Evolutionary conservation across 92 coral and sea anemone species (phyloP).

Genomic region (Bergia puertoricense): DNA sequence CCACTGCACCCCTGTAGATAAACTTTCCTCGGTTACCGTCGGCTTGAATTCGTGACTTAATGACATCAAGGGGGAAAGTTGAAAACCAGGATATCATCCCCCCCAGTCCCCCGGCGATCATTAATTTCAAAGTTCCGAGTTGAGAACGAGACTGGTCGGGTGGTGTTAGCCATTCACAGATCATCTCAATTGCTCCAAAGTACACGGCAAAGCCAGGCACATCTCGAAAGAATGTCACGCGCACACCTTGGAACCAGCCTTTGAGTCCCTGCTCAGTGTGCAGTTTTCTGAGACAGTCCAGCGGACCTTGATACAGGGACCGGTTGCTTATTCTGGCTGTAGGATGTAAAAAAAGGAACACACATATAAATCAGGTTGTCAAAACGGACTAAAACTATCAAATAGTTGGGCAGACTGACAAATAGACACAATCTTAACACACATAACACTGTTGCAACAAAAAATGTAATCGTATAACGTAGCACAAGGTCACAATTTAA

Average conservation of each 20-base stretch:
- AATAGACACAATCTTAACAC: no score
- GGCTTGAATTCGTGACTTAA: conserved; percentile 95
- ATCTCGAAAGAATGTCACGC: conserved; percentile 70
- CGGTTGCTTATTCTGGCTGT: conserved; percentile 56
- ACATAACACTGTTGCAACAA: no score
- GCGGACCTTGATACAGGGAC: conserved; percentile 74
- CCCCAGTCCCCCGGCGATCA: conserved; percentile 89
- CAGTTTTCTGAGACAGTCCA: conserved; percentile 85
- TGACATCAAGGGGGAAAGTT: conserved; percentile 87
- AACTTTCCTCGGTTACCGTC: conserved; percentile 79
- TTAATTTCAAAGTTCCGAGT: conserved; percentile 57
- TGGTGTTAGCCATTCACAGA: conserved; percentile 58
- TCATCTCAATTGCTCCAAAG: conserved; percentile 80
- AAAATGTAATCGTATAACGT: no score
- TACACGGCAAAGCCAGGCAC: conserved; percentile 83
- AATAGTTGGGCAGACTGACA: no score
- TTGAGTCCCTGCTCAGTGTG: conserved; percentile 67
- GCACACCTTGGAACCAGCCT: conserved; percentile 81
- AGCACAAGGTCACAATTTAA: no score
- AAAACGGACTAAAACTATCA: no score
- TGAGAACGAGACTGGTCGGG: conserved; percentile 46
- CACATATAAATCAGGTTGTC: no score
- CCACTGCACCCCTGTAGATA: conserved; percentile 65
- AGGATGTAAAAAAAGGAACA: neutral
- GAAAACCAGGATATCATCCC: conserved; percentile 87